These are phyloP conservation scores for Semotilus atromaculatus DNA, from an alignment of 2,797 vertebrate species.

Conservation along the genomic window DNA sequence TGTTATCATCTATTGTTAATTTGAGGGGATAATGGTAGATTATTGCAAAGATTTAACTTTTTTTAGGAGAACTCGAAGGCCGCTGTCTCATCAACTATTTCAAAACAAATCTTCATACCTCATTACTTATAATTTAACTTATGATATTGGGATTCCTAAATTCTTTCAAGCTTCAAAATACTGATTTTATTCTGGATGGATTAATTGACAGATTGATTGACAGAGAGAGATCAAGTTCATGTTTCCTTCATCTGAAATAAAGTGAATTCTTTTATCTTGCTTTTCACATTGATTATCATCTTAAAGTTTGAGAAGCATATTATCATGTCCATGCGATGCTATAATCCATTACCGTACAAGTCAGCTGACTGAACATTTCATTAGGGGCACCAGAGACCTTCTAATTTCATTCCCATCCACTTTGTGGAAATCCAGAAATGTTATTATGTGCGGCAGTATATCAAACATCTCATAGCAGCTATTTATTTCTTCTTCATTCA, in stretches of 20 bases:
- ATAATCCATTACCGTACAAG: conserved; percentile 75
- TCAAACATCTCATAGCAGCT: conserved; percentile 79
- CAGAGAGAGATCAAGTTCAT: not conserved
- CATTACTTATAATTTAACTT: too few species aligned
- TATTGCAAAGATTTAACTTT: not conserved
- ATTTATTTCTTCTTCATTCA: conserved; percentile 83
- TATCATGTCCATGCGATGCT: conserved; percentile 76
- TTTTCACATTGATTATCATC: conserved; percentile 68
- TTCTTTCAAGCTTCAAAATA: not conserved
- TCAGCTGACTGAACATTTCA: conserved; percentile 74
- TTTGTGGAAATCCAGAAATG: conserved; percentile 82
- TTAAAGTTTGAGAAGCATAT: conserved; percentile 73
- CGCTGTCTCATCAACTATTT: not conserved
- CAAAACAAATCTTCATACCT: not conserved
- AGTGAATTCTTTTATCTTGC: conserved; percentile 64
- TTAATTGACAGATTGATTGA: not conserved
- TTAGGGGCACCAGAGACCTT: conserved; percentile 78
- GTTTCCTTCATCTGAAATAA: conserved; percentile 60
- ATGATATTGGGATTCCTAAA: not conserved
- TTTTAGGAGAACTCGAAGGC: not conserved
- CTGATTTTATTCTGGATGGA: too few species aligned
- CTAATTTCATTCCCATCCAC: conserved; percentile 84
- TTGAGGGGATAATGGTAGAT: not conserved
- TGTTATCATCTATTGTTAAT: not conserved
- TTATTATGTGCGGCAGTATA: conserved; percentile 81